phyloP scores from a whole-genome alignment of 1,140 invertebrate genomes.

The Chelonus insularis region DNA sequence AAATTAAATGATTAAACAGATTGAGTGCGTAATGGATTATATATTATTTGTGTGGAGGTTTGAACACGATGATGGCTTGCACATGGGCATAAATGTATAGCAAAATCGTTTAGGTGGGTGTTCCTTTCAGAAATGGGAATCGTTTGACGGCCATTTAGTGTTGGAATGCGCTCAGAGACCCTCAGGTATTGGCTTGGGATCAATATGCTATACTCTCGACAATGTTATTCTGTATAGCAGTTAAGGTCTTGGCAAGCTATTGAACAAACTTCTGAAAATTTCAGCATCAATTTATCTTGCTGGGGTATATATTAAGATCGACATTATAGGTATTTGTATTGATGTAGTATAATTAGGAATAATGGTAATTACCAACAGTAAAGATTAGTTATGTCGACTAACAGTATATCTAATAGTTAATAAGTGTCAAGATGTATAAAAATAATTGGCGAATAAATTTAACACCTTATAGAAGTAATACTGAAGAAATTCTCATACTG shows the following conservation, averaged over 20 bases:
- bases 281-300: neutral
- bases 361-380: neutral
- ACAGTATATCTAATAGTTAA: conserved; percentile 1
- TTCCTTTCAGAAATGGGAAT: conserved; percentile 10
- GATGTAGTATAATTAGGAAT: conserved; percentile 8
- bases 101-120: neutral
- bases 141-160: conserved; percentile 25
- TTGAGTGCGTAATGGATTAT: too few relatives aligned
- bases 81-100: neutral
- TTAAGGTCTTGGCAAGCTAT: neutral
- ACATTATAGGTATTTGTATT: neutral
- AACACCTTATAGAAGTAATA: neutral
- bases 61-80: too few relatives aligned
- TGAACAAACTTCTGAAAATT: neutral
- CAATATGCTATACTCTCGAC: conserved; percentile 11
- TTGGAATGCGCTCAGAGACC: conserved; percentile 18
- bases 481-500: too few relatives aligned
- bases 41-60: too few relatives aligned
- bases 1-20: too few relatives aligned
- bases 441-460: conserved; percentile 6
- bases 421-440: neutral
- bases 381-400: neutral
- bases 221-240: conserved; percentile 5
- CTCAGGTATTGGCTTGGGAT: conserved; percentile 3
- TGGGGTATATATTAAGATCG: neutral